phyloP scores from a whole-genome alignment of 2,888 invertebrate species.

The Choreutis nemorana region DNA sequence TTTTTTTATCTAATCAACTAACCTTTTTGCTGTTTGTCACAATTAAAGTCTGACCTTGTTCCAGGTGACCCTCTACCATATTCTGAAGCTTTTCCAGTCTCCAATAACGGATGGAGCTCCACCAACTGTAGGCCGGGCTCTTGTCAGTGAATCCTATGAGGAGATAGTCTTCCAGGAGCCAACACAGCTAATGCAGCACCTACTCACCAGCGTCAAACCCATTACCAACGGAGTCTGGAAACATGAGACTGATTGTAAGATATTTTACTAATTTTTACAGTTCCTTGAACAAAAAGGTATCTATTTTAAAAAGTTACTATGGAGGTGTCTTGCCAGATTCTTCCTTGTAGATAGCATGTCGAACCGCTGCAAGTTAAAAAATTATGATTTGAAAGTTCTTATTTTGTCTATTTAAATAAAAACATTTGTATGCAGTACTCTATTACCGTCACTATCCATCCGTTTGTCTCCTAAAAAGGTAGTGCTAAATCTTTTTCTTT shows the following conservation, averaged over 20 bases:
- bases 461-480: no score
- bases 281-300: not conserved
- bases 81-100: slow-evolving; percentile 93
- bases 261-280: slow-evolving; percentile 1
- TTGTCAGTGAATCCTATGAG: slow-evolving; percentile 94
- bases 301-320: not conserved
- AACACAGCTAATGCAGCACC: slow-evolving; percentile 88
- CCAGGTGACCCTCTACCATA: slow-evolving; percentile 93
- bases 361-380: not conserved
- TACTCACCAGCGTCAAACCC: slow-evolving; percentile 79
- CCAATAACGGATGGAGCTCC: slow-evolving; percentile 60
- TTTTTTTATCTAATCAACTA: no score
- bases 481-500: no score
- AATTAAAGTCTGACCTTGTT: slow-evolving; percentile 33
- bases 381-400: not conserved
- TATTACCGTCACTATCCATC: no score
- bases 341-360: not conserved
- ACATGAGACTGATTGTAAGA: slow-evolving; percentile 90
- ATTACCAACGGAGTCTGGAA: slow-evolving; percentile 77
- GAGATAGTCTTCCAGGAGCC: slow-evolving; percentile 95
- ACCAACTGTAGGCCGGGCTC: slow-evolving; percentile 57
- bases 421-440: no score
- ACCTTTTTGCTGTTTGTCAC: not conserved
- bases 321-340: no score
- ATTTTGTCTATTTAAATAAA: no score